These are phyloP conservation scores for Serranus cabrilla DNA, from an alignment of 2,797 vertebrate genomes.

Conservation along the genomic window DNA sequence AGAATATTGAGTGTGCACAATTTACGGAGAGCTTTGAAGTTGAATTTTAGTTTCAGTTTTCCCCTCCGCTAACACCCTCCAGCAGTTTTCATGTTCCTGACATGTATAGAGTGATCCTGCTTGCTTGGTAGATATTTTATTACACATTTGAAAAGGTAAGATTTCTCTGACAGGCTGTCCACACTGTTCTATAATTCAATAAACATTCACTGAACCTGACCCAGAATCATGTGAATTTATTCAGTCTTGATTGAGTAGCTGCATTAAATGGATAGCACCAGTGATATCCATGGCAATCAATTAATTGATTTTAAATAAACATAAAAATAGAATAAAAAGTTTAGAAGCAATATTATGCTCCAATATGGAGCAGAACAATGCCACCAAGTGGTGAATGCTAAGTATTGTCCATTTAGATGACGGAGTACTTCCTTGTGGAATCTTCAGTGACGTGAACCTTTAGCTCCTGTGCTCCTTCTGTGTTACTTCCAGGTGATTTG, in stretches of 20 bases:
- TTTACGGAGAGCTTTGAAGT: constrained; percentile 70
- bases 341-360: constrained; percentile 34
- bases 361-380: constrained; percentile 76
- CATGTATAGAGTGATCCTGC: constrained; percentile 67
- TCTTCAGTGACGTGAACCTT: constrained; percentile 39
- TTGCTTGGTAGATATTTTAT: constrained; percentile 79
- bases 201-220: constrained; percentile 81
- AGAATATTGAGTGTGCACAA: constrained; percentile 73
- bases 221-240: constrained; percentile 11
- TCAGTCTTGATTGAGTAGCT: not conserved
- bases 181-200: constrained; percentile 82
- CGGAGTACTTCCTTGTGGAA: not conserved
- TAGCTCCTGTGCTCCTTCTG: constrained; percentile 33
- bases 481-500: constrained; percentile 21
- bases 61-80: constrained; percentile 70
- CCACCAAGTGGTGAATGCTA: constrained; percentile 39
- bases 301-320: constrained; percentile 20
- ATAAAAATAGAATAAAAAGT: not conserved
- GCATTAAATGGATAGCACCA: not conserved
- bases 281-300: not conserved
- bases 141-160: constrained; percentile 63
- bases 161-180: constrained; percentile 74
- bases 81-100: constrained; percentile 69
- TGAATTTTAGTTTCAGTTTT: constrained; percentile 63
- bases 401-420: constrained; percentile 3